Base-by-base conservation (phyloP, 2,797 vertebrate genomes). In the Pterois miles region DNA sequence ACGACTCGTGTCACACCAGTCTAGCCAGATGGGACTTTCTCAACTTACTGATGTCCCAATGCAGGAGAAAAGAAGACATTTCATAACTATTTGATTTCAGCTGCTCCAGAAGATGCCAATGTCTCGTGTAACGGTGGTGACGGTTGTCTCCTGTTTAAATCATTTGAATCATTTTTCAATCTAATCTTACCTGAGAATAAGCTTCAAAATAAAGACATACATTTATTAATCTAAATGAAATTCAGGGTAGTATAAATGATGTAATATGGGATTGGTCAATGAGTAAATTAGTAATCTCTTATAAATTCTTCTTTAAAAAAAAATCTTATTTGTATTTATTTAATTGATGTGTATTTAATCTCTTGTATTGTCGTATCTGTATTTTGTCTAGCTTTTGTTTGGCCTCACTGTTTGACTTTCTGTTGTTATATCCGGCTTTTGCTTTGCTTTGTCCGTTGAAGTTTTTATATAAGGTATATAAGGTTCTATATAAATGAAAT, bases 1-100 rank as follows among this genome's bases (percentile, higher is more conserved):
- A 69, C 56, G 46, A 68, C 65, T n/a, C 10, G 4, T 14, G 54
- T 22, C 22, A 2, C 29, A 13, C 9, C 65, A 56, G 52, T 65
- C 81, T 71, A 50, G 1, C 71, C 4, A 14, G 50, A 72, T 8
- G 3, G 1, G 12, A 71, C 29, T 89, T 83, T 66, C 81, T 74
- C 70, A 86, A 89, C 38, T 60, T n/a, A 43, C 13, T 36, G 46
- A 80, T 91, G 76, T 82, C 66, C 60, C 65, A 85, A 67, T 54
- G 58, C 1, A 4, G 50, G 20, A 70, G 33, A 43, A 62, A 43
- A 86, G 20, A 59, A 27, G n/a, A 73, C 3, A 36, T 89, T 90
- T 87, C 80, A 36, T 60, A 85, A 87, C 20, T 5, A 8, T 59
- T 59, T 33, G 38, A 81, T 88, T 79, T 71, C 72, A 78, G 11